Percentiles rank a stretch among this genome's conserved stretches.
Conservation (phyloP, 37 sponge, comb jelly and placozoan species). For the Sycon ciliatum region DNA sequence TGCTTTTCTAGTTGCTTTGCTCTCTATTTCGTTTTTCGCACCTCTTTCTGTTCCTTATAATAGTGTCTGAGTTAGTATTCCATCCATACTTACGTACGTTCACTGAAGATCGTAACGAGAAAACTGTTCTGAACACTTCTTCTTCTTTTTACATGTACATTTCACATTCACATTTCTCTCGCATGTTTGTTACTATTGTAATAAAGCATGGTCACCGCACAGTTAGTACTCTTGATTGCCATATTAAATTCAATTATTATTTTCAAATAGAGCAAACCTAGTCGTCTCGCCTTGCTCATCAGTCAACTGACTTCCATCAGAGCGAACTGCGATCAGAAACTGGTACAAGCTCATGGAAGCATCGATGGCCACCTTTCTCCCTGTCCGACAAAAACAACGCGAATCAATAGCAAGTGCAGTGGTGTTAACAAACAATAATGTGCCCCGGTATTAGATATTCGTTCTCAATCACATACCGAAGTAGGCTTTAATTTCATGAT, state of each 20-base stretch:
- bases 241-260: neutral
- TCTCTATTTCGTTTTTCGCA: too few species aligned
- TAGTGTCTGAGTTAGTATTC: too few species aligned
- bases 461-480: slow-evolving; percentile 51
- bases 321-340: slow-evolving; percentile 91
- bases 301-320: slow-evolving; percentile 74
- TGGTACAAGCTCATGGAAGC: slow-evolving; percentile 98
- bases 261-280: slow-evolving; percentile 33
- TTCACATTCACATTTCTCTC: neutral
- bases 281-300: slow-evolving; percentile 83
- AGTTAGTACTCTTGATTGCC: too few species aligned
- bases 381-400: slow-evolving; percentile 22
- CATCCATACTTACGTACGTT: too few species aligned
- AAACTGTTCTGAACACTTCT: too few species aligned
- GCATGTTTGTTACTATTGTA: too few species aligned
- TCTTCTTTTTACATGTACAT: too few species aligned
- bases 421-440: neutral
- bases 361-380: slow-evolving; percentile 94
- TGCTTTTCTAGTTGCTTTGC: too few species aligned
- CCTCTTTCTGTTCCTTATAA: too few species aligned
- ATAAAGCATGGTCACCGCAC: too few species aligned
- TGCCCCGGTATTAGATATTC: neutral
- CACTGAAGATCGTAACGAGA: too few species aligned
- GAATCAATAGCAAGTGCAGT: neutral
- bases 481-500: slow-evolving; percentile 73